Base-by-base conservation (phyloP, 1,140 invertebrate species). In the Polyergus mexicanus region DNA sequence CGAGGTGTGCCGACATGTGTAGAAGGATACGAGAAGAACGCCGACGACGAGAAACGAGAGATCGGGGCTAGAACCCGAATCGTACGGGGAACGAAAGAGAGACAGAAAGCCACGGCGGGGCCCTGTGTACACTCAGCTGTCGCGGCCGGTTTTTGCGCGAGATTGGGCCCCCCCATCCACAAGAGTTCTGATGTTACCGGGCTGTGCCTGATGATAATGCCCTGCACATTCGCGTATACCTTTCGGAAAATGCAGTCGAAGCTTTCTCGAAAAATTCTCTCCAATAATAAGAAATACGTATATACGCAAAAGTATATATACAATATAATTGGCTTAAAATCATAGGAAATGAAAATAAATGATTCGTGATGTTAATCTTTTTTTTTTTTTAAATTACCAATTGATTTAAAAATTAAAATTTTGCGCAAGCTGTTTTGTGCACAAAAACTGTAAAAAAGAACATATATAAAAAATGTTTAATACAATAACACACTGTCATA, bases 111-210 rank as follows among this genome's bases (percentile, higher is more conserved):
- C 56, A 35, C 28, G 44, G 35, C 35, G 56, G 66, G 74, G 19
- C 51, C 83, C 83, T 86, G 62, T 84, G 91, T 92, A 92, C 91
- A 92, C 91, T 91, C 91, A 92, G 91, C 91, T 92, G 91, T 68
- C 90, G 68, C 90, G 68, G 86, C 74, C 81, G 88, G 90, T 92
- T 92, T 91, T 90, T 90, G 66, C 76, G 56, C 68, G 68, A 81
- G 51, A 60, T 83, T 41, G 72, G 84, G 47, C 65, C 75, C 75
- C 66, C 63, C 19, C 77, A 25, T 62, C 44, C 19, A 41, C 19
- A 19, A 51, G 68, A 74, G 56, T 62, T 41, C 28, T 25, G 38
- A 58, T n/a, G 41, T 72, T 74, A 60, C 68, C 25, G 35, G 68
- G 7, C 47, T 58, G 16, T 25, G 32, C 32, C 25, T 2, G 16